A percentile compares a stretch with the other conserved stretches of the same genome.
phyloP scores from a whole-genome alignment of 2,888 invertebrate genomes.

The Tromatobia lineatoria region DNA sequence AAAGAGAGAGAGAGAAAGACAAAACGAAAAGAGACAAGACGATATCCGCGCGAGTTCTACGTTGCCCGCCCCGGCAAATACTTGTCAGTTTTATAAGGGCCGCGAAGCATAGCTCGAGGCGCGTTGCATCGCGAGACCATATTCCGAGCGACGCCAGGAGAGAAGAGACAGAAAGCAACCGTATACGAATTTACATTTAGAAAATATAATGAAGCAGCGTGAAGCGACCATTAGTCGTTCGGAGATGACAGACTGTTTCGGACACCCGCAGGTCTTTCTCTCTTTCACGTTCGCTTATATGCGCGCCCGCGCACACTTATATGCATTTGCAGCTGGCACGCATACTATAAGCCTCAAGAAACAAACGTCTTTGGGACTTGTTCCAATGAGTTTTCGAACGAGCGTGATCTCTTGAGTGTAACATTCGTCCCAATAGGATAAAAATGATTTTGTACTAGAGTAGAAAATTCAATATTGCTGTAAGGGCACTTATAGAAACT shows the following conservation, averaged over 20 bases:
- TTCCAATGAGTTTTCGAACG: conserved; percentile 58
- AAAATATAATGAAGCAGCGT: conserved; percentile 86
- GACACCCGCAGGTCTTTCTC: conserved; percentile 84
- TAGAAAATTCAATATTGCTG: too few species aligned
- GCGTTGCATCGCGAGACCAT: conserved; percentile 47
- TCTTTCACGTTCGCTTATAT: conserved; percentile 66
- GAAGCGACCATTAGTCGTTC: conserved; percentile 85
- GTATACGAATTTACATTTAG: conserved; percentile 85
- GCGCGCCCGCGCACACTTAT: conserved; percentile 37
- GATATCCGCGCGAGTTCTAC: conserved; percentile 54
- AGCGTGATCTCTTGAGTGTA: conserved; percentile 17
- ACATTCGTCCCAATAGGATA: conserved; percentile 55
- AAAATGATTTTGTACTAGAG: conserved; percentile 26
- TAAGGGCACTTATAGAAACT: too few species aligned
- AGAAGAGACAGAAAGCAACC: conserved; percentile 68
- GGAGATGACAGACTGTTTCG: conserved; percentile 85
- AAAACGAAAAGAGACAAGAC: conserved; percentile 32
- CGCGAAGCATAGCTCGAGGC: conserved; percentile 74
- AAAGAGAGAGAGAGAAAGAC: conserved; percentile 4
- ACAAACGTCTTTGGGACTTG: conserved; percentile 76
- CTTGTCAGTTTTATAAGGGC: conserved; percentile 82
- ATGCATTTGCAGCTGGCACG: conserved; percentile 63
- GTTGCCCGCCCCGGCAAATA: conserved; percentile 50
- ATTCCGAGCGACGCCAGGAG: conserved; percentile 65
- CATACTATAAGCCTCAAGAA: conserved; percentile 67